These are phyloP conservation scores for Drosophila pectinifera DNA, from an alignment of 1,140 invertebrate species.

Conservation along the genomic window DNA sequence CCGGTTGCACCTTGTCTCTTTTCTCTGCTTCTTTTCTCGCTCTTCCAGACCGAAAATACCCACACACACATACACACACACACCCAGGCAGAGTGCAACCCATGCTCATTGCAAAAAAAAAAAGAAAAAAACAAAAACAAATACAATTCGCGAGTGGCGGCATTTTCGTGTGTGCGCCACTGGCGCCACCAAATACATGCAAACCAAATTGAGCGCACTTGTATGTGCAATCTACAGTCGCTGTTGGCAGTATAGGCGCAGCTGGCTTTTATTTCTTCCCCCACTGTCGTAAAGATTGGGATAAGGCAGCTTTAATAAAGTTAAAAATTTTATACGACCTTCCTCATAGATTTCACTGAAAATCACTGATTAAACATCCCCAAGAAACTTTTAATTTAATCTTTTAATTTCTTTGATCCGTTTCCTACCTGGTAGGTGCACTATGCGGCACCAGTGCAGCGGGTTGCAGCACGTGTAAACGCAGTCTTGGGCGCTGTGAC, in stretches of 20 bases:
- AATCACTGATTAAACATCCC: neutral
- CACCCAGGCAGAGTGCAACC: slow-evolving; percentile 12
- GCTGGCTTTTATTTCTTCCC: slow-evolving; percentile 13
- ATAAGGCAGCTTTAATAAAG: slow-evolving; percentile 7
- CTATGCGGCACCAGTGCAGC: slow-evolving; percentile 92
- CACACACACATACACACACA: slow-evolving; percentile 18
- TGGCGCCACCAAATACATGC: slow-evolving; percentile 36
- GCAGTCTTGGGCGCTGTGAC: slow-evolving; percentile 86
- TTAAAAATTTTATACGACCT: slow-evolving; percentile 2
- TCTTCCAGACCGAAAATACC: slow-evolving; percentile 32
- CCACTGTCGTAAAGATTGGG: slow-evolving; percentile 21
- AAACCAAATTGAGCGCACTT: slow-evolving; percentile 9
- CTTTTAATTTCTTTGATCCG: too few relatives aligned
- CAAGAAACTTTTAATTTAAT: neutral
- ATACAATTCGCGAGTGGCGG: slow-evolving; percentile 27
- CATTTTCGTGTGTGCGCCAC: slow-evolving; percentile 18
- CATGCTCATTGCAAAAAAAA: slow-evolving; percentile 23
- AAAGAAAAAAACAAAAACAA: slow-evolving; percentile 1
- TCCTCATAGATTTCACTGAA: neutral
- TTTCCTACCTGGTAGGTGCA: slow-evolving; percentile 89
- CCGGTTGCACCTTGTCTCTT: slow-evolving; percentile 46
- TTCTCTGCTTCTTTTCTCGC: slow-evolving; percentile 9
- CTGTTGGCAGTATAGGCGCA: slow-evolving; percentile 16
- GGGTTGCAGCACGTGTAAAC: slow-evolving; percentile 91
- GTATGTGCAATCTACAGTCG: slow-evolving; percentile 25